Percentiles rank a stretch among this genome's conserved stretches.
phyloP scores from a whole-genome alignment of 2,888 invertebrate species.

The Chironomus tentans region DNA sequence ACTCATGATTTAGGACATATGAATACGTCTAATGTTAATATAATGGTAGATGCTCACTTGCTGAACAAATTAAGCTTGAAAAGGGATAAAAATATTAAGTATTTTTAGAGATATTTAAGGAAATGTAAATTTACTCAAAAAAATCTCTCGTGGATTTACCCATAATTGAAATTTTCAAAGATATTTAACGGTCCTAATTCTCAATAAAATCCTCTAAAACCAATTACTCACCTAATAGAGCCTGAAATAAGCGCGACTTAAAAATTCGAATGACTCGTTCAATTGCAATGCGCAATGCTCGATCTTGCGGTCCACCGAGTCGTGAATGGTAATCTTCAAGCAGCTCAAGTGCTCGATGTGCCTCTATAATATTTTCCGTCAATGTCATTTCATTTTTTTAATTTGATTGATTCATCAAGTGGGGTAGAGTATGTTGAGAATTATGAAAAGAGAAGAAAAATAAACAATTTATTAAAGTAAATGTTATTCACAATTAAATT shows the following conservation, averaged over 20 bases:
- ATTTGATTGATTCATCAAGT: too few relatives aligned
- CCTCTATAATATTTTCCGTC: slow-evolving; percentile 57
- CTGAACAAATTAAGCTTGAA: too few relatives aligned
- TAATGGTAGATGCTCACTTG: too few relatives aligned
- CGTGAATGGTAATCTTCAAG: slow-evolving; percentile 97
- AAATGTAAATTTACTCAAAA: too few relatives aligned
- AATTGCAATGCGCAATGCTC: slow-evolving; percentile 89
- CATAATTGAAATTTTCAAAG: neutral
- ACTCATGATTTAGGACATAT: too few relatives aligned
- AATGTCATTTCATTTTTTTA: neutral
- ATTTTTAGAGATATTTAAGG: too few relatives aligned
- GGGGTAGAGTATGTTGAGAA: neutral
- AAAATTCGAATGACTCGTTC: slow-evolving; percentile 97
- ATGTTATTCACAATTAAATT: too few relatives aligned
- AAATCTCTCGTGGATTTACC: too few relatives aligned
- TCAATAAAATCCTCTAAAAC: neutral
- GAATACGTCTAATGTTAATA: too few relatives aligned
- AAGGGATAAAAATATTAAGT: too few relatives aligned
- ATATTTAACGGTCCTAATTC: neutral
- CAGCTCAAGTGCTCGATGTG: slow-evolving; percentile 95
- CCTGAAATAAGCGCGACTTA: slow-evolving; percentile 96
- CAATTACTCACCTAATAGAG: slow-evolving; percentile 79
- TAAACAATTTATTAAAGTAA: neutral
- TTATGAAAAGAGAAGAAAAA: slow-evolving; percentile 30
- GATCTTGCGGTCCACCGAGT: slow-evolving; percentile 86